Evolutionary conservation across 2,113 vertebrate genomes (phyloP).

Genomic region (Manacus vitellinus): DNA sequence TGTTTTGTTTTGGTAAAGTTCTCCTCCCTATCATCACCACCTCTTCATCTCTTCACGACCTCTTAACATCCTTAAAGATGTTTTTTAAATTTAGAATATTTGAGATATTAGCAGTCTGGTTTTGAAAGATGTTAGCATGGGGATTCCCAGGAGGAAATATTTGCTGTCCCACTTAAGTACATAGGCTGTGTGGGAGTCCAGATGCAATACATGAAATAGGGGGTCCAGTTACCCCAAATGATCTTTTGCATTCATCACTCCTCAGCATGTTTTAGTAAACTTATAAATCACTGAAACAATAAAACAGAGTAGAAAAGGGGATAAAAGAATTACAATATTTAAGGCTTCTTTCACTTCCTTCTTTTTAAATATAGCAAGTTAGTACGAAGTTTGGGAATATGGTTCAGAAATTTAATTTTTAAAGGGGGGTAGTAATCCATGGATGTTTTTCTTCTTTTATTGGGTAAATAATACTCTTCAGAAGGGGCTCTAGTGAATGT

Average conservation of each 20-base stretch:
- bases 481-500: neutral
- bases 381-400: neutral
- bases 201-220: neutral
- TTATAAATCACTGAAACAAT: neutral
- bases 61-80: neutral
- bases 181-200: neutral
- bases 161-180: neutral
- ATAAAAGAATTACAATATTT: neutral
- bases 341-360: neutral
- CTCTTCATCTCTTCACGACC: neutral
- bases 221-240: neutral
- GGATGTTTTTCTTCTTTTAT: neutral
- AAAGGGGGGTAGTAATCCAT: neutral
- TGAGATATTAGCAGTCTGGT: neutral
- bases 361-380: neutral
- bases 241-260: neutral
- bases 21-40: neutral
- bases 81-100: neutral
- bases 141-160: neutral
- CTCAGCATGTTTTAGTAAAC: neutral
- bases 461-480: neutral
- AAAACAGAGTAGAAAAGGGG: neutral
- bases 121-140: neutral
- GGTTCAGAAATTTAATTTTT: neutral
- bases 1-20: neutral